phyloP scores from a whole-genome alignment of 1,140 invertebrate species.

The Drosophila neocordata region DNA sequence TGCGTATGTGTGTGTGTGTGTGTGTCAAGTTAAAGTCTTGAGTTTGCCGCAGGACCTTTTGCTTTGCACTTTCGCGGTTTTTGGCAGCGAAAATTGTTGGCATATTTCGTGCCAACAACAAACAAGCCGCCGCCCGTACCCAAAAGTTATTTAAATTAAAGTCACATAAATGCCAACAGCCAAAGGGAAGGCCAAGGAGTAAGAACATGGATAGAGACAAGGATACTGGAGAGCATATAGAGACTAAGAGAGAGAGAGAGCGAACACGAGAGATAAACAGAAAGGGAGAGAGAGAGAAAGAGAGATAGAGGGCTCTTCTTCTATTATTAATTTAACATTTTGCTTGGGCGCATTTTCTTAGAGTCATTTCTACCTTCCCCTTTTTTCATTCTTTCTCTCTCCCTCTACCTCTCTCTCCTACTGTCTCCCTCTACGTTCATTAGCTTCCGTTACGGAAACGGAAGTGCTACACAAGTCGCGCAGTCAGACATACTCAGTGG shows the following conservation, averaged over 20 bases:
- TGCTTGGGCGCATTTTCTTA: slow-evolving; percentile 46
- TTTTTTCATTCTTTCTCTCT: slow-evolving; percentile 29
- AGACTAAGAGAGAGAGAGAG: neutral
- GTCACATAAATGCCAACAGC: slow-evolving; percentile 44
- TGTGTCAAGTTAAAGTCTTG: slow-evolving; percentile 10
- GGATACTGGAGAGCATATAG: neutral
- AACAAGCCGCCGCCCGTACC: neutral
- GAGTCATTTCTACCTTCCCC: slow-evolving; percentile 26
- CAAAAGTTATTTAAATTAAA: slow-evolving; percentile 62
- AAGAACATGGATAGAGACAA: neutral
- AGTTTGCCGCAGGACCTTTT: slow-evolving; percentile 18
- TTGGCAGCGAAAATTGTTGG: slow-evolving; percentile 12
- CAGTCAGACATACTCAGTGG: slow-evolving; percentile 61
- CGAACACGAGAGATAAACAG: neutral
- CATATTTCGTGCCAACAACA: slow-evolving; percentile 20
- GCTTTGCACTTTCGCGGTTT: slow-evolving; percentile 17
- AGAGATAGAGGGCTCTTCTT: slow-evolving; percentile 18
- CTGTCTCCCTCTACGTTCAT: slow-evolving; percentile 52
- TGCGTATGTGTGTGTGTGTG: neutral
- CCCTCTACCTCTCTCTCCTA: slow-evolving; percentile 28
- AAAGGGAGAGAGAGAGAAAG: neutral
- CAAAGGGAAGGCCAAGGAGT: slow-evolving; percentile 1
- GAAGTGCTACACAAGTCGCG: slow-evolving; percentile 64
- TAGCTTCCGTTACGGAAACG: slow-evolving; percentile 66
- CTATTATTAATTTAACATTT: slow-evolving; percentile 66